These are phyloP conservation scores for Entomyzon cyanotis DNA, from an alignment of 2,113 vertebrate species.

Conservation along the genomic window DNA sequence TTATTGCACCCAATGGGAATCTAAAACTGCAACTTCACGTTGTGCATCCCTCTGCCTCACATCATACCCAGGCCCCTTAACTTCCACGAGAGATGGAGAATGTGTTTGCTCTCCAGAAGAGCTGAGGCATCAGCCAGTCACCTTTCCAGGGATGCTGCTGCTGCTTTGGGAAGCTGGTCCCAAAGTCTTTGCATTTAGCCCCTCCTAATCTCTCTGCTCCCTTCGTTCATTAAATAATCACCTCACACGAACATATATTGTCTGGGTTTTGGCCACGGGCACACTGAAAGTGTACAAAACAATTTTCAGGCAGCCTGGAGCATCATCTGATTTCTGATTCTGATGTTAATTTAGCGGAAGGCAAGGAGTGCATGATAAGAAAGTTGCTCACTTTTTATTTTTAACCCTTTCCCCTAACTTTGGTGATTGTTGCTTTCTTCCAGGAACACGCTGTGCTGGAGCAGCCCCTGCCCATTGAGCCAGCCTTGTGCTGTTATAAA, in stretches of 20 bases:
- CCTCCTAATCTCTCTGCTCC: conserved; percentile 28
- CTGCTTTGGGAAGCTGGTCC: not conserved
- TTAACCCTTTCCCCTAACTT: conserved; percentile 45
- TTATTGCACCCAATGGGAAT: conserved; percentile 8
- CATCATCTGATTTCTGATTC: conserved; percentile 39
- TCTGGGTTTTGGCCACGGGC: conserved; percentile 22
- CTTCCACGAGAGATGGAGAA: not conserved
- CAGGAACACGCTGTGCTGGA: not conserved
- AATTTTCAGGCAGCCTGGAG: conserved; percentile 43
- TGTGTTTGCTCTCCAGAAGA: not conserved
- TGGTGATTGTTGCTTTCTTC: not conserved
- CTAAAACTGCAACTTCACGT: not conserved
- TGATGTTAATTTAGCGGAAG: not conserved
- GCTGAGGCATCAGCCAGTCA: not conserved
- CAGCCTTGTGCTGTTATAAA: not conserved
- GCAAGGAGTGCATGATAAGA: conserved; percentile 11
- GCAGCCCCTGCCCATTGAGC: conserved; percentile 30
- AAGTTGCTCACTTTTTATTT: conserved; percentile 9
- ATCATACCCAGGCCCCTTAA: not conserved
- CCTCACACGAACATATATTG: not conserved
- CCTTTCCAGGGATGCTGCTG: not conserved
- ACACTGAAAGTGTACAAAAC: not conserved
- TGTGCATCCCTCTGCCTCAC: not conserved
- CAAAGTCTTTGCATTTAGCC: not conserved
- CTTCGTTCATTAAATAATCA: conserved; percentile 61